Conservation (phyloP, 2,797 vertebrate genomes). For the Argya squamiceps region DNA sequence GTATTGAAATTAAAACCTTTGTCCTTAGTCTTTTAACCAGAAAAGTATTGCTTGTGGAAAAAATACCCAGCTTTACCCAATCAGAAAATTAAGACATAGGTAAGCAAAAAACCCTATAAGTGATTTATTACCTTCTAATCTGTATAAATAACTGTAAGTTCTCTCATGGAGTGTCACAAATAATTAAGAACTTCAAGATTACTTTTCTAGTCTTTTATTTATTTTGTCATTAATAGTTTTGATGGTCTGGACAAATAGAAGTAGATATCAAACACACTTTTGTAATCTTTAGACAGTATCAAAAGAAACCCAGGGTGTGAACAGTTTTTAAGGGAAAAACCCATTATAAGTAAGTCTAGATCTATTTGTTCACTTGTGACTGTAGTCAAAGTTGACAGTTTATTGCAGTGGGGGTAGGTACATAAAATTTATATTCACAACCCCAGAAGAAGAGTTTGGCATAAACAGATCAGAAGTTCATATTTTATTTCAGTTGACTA, state of each 20-base stretch:
- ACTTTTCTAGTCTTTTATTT: background rate
- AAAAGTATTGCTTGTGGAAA: background rate
- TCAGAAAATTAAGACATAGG: background rate
- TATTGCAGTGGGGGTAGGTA: background rate
- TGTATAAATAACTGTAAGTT: background rate
- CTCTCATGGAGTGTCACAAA: background rate
- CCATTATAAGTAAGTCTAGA: background rate
- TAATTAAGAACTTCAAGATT: background rate
- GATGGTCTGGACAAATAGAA: background rate
- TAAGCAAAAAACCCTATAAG: fast-evolving
- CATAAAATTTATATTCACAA: background rate
- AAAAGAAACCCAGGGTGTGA: background rate
- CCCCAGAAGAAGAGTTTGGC: background rate
- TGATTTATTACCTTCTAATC: background rate
- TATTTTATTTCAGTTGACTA: background rate
- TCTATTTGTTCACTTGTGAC: background rate
- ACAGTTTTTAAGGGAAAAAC: background rate
- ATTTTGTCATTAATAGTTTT: background rate
- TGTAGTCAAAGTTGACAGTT: background rate
- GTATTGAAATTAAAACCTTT: background rate
- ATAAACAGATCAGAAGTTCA: background rate
- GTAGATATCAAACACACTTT: background rate
- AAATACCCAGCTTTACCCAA: background rate
- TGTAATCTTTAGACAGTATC: background rate
- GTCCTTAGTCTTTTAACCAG: background rate